A percentile compares a stretch with the other conserved stretches of the same genome.
Conservation (phyloP, 2,888 invertebrate species). For the Epistrophe grossulariae region DNA sequence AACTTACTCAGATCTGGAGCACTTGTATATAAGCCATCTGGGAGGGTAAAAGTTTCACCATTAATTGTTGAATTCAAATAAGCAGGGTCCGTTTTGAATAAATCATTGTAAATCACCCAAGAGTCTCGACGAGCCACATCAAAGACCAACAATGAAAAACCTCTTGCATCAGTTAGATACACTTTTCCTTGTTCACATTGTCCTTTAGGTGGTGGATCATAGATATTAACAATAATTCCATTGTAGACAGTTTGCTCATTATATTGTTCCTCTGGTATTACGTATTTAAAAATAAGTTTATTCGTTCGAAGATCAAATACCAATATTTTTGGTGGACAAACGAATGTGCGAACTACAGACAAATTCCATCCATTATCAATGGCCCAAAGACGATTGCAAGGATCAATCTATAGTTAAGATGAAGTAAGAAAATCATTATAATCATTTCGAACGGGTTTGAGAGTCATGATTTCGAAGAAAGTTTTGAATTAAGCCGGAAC, state of each 20-base stretch:
- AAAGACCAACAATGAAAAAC: constrained; percentile 83
- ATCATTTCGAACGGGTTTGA: no score
- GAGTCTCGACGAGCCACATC: constrained; percentile 20
- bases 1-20: constrained; percentile 55
- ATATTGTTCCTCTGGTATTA: constrained; percentile 60
- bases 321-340: constrained; percentile 60
- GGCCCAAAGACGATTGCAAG: constrained; percentile 56
- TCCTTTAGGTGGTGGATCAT: constrained; percentile 82
- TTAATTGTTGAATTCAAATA: constrained; percentile 55
- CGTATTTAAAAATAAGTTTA: constrained; percentile 36
- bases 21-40: constrained; percentile 61
- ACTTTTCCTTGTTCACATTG: constrained; percentile 86
- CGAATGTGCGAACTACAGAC: neutral
- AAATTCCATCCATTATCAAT: constrained; percentile 62
- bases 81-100: constrained; percentile 40
- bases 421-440: no score
- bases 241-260: constrained; percentile 40
- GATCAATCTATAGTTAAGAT: constrained; percentile 47
- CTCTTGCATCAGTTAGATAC: constrained; percentile 87
- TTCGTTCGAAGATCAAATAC: constrained; percentile 40
- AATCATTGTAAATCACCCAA: constrained; percentile 55
- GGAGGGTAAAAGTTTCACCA: constrained; percentile 52
- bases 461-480: no score
- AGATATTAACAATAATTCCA: constrained; percentile 83
- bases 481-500: no score